Evolutionary conservation across 2,113 vertebrate genomes (phyloP).

Genomic region (Passerina amoena): DNA sequence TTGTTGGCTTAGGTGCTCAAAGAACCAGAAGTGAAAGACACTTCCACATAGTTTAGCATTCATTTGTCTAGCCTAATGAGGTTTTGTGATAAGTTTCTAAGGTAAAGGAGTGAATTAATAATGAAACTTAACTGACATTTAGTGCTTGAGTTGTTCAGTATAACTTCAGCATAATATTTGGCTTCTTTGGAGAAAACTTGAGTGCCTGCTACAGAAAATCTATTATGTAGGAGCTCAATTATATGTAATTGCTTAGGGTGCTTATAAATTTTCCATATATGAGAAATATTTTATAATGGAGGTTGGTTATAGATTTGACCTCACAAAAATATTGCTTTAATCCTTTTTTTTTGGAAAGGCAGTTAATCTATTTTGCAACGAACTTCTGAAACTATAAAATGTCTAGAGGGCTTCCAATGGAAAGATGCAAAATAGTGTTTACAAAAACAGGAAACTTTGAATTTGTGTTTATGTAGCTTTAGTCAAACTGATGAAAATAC

Average conservation of each 20-base stretch:
- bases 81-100: neutral
- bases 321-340: slow-evolving; percentile 54
- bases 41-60: slow-evolving; percentile 4
- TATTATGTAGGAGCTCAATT: slow-evolving; percentile 65
- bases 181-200: slow-evolving; percentile 62
- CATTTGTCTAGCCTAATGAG: slow-evolving; percentile 22
- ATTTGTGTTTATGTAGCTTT: neutral
- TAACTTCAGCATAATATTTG: slow-evolving; percentile 48
- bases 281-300: slow-evolving; percentile 69
- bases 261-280: slow-evolving; percentile 68
- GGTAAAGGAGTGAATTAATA: neutral
- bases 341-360: neutral
- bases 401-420: neutral
- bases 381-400: slow-evolving; percentile 51
- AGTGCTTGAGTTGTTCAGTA: slow-evolving; percentile 41
- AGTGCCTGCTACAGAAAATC: slow-evolving; percentile 68
- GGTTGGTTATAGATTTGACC: slow-evolving; percentile 76
- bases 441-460: neutral
- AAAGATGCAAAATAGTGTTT: neutral
- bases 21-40: neutral
- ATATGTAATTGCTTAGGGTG: slow-evolving; percentile 67
- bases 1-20: neutral
- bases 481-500: neutral
- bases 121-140: slow-evolving; percentile 57
- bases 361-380: slow-evolving; percentile 59